These are phyloP conservation scores for Wasmannia auropunctata DNA, from an alignment of 1,140 invertebrate genomes.

Conservation along the genomic window DNA sequence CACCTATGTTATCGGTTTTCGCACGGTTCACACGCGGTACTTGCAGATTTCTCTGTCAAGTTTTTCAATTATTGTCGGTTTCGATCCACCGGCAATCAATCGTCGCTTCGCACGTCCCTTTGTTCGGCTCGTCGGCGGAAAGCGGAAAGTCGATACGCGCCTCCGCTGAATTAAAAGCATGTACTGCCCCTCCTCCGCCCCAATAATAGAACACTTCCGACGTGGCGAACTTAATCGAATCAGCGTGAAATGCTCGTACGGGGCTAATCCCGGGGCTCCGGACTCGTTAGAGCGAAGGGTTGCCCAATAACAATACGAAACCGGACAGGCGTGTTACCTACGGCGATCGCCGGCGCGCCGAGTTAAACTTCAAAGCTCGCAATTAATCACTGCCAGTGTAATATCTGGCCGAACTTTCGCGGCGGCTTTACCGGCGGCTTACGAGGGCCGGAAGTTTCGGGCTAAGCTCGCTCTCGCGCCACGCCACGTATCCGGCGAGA, in stretches of 20 bases:
- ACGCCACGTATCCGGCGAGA: background rate
- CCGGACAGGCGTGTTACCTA: conserved; percentile 52
- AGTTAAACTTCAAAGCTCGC: conserved; percentile 61
- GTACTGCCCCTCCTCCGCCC: background rate
- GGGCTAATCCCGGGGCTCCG: conserved; percentile 31
- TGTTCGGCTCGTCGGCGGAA: background rate
- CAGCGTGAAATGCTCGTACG: conserved; percentile 44
- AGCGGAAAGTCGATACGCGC: conserved; percentile 34
- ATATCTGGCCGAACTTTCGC: conserved; percentile 53
- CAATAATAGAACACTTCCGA: conserved; percentile 45
- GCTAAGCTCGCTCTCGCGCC: conserved; percentile 32
- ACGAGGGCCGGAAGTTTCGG: conserved; percentile 40
- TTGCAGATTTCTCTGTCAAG: background rate
- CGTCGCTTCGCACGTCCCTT: background rate
- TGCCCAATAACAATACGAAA: conserved; percentile 56
- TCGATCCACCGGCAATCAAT: conserved; percentile 6
- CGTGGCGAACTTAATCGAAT: conserved; percentile 55
- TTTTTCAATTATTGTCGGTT: background rate
- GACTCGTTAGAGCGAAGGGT: conserved; percentile 45
- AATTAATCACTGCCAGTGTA: conserved; percentile 60
- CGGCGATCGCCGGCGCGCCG: conserved; percentile 36
- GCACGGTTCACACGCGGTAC: background rate
- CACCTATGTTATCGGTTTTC: background rate
- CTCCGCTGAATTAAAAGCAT: conserved; percentile 23
- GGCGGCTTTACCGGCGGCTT: conserved; percentile 50